These are phyloP conservation scores for Embiotoca jacksoni DNA, from an alignment of 2,113 vertebrate species.

Conservation along the genomic window DNA sequence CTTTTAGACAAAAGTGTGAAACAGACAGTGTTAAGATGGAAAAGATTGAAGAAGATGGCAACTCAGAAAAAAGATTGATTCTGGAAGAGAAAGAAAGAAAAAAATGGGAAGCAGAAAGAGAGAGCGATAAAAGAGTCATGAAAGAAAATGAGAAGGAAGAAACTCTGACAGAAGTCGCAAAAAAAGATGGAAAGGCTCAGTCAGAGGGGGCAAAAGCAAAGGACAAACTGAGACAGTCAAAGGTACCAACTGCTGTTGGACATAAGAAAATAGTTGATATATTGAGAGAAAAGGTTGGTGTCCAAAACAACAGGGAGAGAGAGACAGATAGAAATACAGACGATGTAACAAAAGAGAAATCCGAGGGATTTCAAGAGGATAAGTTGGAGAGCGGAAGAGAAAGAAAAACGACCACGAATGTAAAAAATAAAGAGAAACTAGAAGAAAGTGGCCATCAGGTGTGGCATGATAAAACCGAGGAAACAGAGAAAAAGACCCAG, in stretches of 20 bases:
- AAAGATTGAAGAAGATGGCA: conserved; percentile 73
- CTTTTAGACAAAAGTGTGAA: conserved; percentile 31
- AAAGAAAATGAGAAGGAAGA: conserved; percentile 51
- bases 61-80: conserved; percentile 14
- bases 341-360: background rate
- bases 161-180: conserved; percentile 16
- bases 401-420: conserved; percentile 11
- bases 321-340: conserved; percentile 19
- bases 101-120: conserved; percentile 41
- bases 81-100: conserved; percentile 42
- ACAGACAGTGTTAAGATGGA: conserved; percentile 79
- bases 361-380: conserved; percentile 21
- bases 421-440: conserved; percentile 44
- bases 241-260: conserved; percentile 38
- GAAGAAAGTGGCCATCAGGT: conserved; percentile 39
- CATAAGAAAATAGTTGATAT: conserved; percentile 24
- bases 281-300: conserved; percentile 33
- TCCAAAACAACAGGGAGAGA: conserved; percentile 58
- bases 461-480: conserved; percentile 50
- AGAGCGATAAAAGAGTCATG: conserved; percentile 24
- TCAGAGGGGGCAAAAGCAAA: conserved; percentile 31
- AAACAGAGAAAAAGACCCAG: conserved; percentile 38
- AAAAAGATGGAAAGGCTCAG: conserved; percentile 51
- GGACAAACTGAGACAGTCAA: conserved; percentile 21
- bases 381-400: conserved; percentile 29